Evolutionary conservation across 2,888 invertebrate genomes (phyloP), one percentile per base, ranked within the genome.

Genomic region (Tillus elongatus): DNA sequence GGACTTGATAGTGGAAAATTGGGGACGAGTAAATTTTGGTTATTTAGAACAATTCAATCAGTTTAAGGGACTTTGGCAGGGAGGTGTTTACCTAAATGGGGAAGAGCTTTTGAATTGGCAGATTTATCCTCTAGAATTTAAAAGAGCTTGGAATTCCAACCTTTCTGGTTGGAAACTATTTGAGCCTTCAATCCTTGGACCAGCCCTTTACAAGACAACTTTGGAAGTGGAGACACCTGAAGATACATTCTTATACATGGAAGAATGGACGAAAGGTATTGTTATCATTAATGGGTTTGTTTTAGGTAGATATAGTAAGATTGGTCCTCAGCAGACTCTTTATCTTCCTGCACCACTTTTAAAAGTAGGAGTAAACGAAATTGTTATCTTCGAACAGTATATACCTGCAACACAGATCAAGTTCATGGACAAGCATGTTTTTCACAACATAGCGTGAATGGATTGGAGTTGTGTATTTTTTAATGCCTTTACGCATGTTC

Each of bases 261-360:
- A n/a, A 8, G 24, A 19, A 6, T 19, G 24, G 24, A 19, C 24
- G 24, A 19, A 19, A 19, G 24, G 24, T 8, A 19, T 19, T n/a
- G 24, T 19, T 6, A 19, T 19, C 6, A 19, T 19, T 19, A 19
- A 19, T 19, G 24, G 24, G 24, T 19, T 19, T n/a, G 24, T 19
- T 19, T 19, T 19, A n/a, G 24, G 24, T 6, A 19, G 24, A 19
- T 19, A 19, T 63, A 79, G 80, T 0, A 57, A 70, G 1, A 69
- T 74, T 12, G 91, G 92, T 0, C 92, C 92, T 0, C 87, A 89
- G 63, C 71, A 81, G 41, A 84, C 85, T 0, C 67, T 90, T 0
- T 93, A 87, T 62, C 68, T 91, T 14, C 92, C 92, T 0, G 84
- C 78, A 0, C 76, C 84, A 1, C 74, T 81, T 60, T 70, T 89